Evolutionary conservation across 2,888 invertebrate species (phyloP).

Genomic region (Lithosia quadra): DNA sequence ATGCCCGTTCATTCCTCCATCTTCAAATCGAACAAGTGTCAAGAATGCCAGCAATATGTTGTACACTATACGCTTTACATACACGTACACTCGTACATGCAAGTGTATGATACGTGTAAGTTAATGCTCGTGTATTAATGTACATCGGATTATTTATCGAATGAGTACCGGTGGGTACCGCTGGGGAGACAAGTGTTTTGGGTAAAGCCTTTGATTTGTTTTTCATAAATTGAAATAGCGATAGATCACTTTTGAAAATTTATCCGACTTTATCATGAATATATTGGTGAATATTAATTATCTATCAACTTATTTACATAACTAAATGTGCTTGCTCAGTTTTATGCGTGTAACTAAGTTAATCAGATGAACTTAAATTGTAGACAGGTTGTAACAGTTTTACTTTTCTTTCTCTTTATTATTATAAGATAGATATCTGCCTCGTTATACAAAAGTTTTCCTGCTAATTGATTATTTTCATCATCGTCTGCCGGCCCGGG

Average conservation of each 20-base stretch:
- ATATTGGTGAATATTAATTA: not conserved
- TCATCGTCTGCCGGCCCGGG: not conserved
- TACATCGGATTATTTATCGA: conserved; percentile 37
- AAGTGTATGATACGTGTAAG: conserved; percentile 33
- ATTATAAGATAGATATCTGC: not conserved
- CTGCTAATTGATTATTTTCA: not conserved
- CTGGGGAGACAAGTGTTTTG: conserved; percentile 24
- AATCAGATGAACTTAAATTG: no score
- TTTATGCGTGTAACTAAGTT: not conserved
- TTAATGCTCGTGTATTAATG: conserved; percentile 33
- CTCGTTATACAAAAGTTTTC: not conserved
- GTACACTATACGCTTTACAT: conserved; percentile 1
- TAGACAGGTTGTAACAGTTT: not conserved
- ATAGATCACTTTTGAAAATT: no score
- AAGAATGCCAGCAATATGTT: not conserved
- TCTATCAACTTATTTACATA: not conserved
- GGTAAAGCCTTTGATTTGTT: not conserved
- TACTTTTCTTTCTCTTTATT: not conserved
- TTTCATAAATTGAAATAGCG: not conserved
- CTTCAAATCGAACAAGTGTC: not conserved
- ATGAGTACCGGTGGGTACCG: conserved; percentile 31
- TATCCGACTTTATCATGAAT: not conserved
- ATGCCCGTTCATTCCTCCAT: not conserved
- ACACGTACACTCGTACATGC: conserved; percentile 42
- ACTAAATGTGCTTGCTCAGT: not conserved